Evolutionary conservation across 2,888 invertebrate species (phyloP).

Genomic region (Rapana venosa): DNA sequence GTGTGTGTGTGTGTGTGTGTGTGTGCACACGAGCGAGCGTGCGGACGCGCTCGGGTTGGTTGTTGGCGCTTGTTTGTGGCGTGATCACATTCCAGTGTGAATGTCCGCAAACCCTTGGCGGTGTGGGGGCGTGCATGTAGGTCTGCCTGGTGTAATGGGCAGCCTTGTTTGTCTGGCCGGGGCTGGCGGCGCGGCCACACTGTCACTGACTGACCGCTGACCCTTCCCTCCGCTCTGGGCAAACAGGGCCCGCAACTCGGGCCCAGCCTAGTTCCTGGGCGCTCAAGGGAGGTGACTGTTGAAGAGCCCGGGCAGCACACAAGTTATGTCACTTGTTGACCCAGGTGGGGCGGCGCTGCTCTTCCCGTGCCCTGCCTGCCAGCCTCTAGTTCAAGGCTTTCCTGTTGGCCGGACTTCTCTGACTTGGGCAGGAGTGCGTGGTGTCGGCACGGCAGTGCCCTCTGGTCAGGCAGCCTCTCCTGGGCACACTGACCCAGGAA

Average conservation of each 20-base stretch:
- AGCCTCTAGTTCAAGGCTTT: too few relatives aligned
- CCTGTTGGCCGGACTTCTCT: too few relatives aligned
- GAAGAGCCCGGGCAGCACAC: constrained; percentile 27
- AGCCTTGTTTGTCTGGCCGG: background rate
- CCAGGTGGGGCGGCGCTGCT: constrained; percentile 28
- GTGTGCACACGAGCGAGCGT: background rate
- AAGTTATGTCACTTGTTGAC: constrained; percentile 35
- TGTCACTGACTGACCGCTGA: constrained; percentile 20
- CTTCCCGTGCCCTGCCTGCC: background rate
- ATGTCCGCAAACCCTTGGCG: background rate
- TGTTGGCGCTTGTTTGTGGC: too few relatives aligned
- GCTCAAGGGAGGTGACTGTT: constrained; percentile 33
- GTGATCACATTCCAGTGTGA: background rate
- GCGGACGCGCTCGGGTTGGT: background rate
- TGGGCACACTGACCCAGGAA: too few relatives aligned
- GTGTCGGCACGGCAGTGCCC: too few relatives aligned
- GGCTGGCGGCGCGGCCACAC: background rate
- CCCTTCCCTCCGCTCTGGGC: background rate
- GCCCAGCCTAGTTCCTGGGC: constrained; percentile 26
- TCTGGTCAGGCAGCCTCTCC: too few relatives aligned
- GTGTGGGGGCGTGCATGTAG: background rate
- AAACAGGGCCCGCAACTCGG: constrained; percentile 18
- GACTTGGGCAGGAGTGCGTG: too few relatives aligned
- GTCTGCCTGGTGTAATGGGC: background rate
- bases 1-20: background rate